phyloP scores from a whole-genome alignment of 2,888 invertebrate species.

The Dolomedes plantarius region DNA sequence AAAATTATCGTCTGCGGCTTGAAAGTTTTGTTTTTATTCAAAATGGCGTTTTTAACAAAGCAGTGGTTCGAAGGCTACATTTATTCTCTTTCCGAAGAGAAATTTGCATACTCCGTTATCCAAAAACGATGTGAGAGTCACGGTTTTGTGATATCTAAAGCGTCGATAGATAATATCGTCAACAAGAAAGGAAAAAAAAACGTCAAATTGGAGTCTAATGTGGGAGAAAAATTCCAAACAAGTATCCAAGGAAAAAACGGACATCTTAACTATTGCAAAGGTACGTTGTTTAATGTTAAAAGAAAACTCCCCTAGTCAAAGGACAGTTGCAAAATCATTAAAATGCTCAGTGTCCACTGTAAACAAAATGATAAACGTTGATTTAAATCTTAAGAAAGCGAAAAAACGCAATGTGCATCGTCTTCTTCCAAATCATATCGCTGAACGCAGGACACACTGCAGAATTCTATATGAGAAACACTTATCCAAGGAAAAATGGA shows the following conservation, averaged over 20 bases:
- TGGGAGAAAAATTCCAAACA: neutral
- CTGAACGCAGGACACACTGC: neutral
- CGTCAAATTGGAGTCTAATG: no score
- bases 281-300: no score
- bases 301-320: neutral
- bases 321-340: neutral
- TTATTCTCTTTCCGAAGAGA: no score
- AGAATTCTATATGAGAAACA: neutral
- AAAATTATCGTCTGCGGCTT: no score
- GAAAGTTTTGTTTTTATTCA: no score
- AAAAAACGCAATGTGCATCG: neutral
- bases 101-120: no score
- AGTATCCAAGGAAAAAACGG: neutral
- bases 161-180: no score
- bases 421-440: neutral
- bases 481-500: neutral
- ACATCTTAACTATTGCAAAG: no score
- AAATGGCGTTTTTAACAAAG: no score
- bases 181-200: neutral
- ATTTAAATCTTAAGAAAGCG: conserved; percentile 1
- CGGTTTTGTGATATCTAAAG: no score
- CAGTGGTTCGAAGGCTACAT: no score
- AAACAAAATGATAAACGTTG: neutral
- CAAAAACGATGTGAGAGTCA: no score
- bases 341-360: neutral